A percentile compares a stretch with the other conserved stretches of the same genome.
Conservation (phyloP, 2,113 vertebrate species). For the Bufo gargarizans region DNA sequence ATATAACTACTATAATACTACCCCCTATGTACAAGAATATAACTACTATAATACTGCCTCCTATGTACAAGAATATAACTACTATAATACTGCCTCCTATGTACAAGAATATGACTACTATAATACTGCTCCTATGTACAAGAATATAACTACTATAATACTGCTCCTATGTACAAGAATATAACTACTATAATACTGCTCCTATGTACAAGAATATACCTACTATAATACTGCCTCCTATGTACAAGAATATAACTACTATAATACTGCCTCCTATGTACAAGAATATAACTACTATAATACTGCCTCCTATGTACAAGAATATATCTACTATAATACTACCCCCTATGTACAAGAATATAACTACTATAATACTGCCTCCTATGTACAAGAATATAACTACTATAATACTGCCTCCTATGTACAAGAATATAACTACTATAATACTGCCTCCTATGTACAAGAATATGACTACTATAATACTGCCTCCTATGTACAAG, state of each 20-base stretch:
- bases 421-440: too few species aligned
- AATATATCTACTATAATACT: too few species aligned
- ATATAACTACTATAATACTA: background rate
- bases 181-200: background rate
- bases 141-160: background rate
- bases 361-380: too few species aligned
- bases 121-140: background rate
- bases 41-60: background rate
- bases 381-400: too few species aligned
- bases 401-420: too few species aligned
- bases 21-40: background rate
- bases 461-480: conserved; percentile 1
- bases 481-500: background rate
- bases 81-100: background rate
- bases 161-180: too few species aligned
- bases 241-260: background rate
- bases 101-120: conserved; percentile 1
- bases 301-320: background rate
- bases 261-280: background rate
- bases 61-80: conserved; percentile 2
- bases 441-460: too few species aligned
- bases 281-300: conserved; percentile 2
- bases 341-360: too few species aligned
- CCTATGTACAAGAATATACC: background rate
- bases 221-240: background rate